Percentiles rank a stretch among this genome's conserved stretches.
phyloP scores from a whole-genome alignment of 2,797 vertebrate species.

The Staurois parvus region DNA sequence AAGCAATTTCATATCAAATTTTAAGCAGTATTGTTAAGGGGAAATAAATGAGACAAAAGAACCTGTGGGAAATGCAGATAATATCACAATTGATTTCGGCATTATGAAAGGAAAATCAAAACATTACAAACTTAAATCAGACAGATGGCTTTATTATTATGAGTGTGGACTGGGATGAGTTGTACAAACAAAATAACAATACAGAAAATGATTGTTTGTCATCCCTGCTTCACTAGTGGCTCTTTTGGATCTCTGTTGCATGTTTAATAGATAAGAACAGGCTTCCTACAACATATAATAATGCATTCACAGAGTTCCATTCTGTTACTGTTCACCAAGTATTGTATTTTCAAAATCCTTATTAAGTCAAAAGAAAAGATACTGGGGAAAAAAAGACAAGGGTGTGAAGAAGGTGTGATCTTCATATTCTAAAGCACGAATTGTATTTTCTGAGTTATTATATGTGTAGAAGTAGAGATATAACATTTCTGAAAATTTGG shows the following conservation, averaged over 20 bases:
- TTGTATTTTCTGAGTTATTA: neutral
- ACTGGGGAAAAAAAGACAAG: neutral
- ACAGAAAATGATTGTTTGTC: constrained; percentile 7
- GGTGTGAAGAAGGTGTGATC: no score
- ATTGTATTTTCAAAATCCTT: neutral
- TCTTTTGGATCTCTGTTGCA: neutral
- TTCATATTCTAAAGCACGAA: neutral
- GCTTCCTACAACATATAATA: neutral
- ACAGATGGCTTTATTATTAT: constrained; percentile 56
- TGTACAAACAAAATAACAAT: constrained; percentile 33
- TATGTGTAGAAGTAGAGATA: neutral
- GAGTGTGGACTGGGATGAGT: constrained; percentile 17
- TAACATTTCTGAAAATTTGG: no score
- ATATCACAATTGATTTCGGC: constrained; percentile 56
- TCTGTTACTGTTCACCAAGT: neutral
- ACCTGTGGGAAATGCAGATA: constrained; percentile 51
- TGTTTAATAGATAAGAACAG: neutral
- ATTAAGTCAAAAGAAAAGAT: neutral
- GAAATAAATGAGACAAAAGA: constrained; percentile 57
- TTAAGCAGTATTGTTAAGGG: constrained; percentile 40
- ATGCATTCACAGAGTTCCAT: neutral
- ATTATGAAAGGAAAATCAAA: constrained; percentile 54
- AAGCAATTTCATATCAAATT: constrained; percentile 37
- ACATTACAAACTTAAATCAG: constrained; percentile 52
- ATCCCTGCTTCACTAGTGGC: constrained; percentile 1